Evolutionary conservation across 2,888 invertebrate species (phyloP), one percentile per base, ranked within the genome.

Genomic region (Drosophila mettleri): DNA sequence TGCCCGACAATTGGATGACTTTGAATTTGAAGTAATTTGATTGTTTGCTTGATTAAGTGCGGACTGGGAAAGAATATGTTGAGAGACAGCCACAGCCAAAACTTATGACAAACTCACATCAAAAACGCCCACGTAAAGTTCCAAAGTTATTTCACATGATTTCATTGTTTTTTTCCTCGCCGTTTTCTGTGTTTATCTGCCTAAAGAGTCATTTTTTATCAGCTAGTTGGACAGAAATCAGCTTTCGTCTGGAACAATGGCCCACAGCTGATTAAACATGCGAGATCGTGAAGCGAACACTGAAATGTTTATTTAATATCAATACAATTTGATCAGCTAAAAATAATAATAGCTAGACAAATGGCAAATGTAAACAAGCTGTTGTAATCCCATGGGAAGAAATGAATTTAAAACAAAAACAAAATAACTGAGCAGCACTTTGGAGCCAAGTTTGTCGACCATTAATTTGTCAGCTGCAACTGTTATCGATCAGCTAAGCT

Each of bases 231-330:
- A 5, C 55, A 57, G 14, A 65, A 66, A 60, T 59, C 55, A 22
- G 27, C 54, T 61, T 72, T 36, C 77, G 65, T 64, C 65, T 36
- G 52, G 45, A 78, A 83, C 82, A 82, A 82, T 87, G 81, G 68
- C 51, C 62, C 69, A 69, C 83, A 78, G 80, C 74, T 88, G 86
- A 77, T 85, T 89, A 85, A 89, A 85, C 74, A 89, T 89, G 83
- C 86, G 64, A 86, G 88, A 82, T 86, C 89, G 85, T 88, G 77
- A 49, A 74, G 57, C 69, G 63, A 78, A 53, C 67, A 46, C 39
- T 76, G 27, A 54, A 70, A 73, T 67, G 46, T 67, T 71, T 85
- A 74, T 77, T 76, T 80, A 64, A 70, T 69, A 87, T 87, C 84
- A 83, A 80, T 83, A 86, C 63, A 61, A 69, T 78, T 63, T 89